Base-by-base conservation (phyloP, 23 tunicate genomes). In the Clavelina lepadiformis region DNA sequence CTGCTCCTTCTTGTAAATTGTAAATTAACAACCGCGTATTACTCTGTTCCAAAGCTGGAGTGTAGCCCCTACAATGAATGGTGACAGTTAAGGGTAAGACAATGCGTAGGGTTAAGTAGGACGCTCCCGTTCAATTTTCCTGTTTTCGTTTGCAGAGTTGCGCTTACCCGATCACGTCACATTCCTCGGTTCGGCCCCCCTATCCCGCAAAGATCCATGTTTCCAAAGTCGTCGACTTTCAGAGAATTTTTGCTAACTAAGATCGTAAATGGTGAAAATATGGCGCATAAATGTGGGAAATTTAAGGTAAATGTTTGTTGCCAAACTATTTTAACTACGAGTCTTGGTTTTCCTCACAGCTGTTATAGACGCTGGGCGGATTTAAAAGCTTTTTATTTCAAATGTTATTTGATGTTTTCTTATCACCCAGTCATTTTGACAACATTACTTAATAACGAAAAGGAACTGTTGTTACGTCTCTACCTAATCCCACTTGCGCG, bases 111-210 rank as follows among this genome's bases (percentile, higher is more conserved):
- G n/a, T n/a, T n/a, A n/a, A n/a, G n/a, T n/a, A n/a, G n/a, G n/a
- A n/a, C n/a, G n/a, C n/a, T n/a, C n/a, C n/a, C n/a, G n/a, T 41
- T 41, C 49, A 41, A 41, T 11, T 41, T 15, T 11, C 15, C 15
- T 15, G 11, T 23, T 28, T 57, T 71, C 23, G 74, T 74, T 33
- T 37, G 27, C 8, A 66, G 72, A 32, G 63, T 93, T 33, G 86
- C 98, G 11, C 88, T 93, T 5, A 62, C 98, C 3, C 45, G 88
- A 52, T 61, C 94, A 2, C 61, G 72, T 36, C 74, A 76, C 47
- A 85, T 93, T 57, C 98, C 98, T 20, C 73, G 81, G 0, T 93
- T 93, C 32, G 98, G 98, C 3, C 98, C 98, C n/a, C 74, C 78
- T 25, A 83, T 93, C 35, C 98, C 98, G 3, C 86, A 79, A 46